Base-by-base conservation (phyloP, 35 echinoderm and acorn worm genomes). In the Acanthaster planci region DNA sequence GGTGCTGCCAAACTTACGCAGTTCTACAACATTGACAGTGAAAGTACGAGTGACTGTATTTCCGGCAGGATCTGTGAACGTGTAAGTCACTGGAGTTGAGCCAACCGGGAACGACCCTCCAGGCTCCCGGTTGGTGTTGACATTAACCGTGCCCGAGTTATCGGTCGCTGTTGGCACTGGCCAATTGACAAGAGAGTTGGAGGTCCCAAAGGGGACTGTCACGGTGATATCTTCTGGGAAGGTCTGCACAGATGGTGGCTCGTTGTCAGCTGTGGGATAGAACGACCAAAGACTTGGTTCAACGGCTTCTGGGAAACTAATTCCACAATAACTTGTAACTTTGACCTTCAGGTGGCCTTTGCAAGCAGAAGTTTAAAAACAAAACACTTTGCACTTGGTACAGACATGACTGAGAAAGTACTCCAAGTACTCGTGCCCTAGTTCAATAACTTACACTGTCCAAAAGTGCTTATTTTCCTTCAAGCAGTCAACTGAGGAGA, bases 161-260 rank as follows among this genome's bases (percentile, higher is more conserved):
- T 97, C 93, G 15, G 81, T 81, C 9, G 86, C 93, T 37, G 72
- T 82, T 5, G 93, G 93, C 31, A 78, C 81, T 4, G 8, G 15
- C 82, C 86, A 97, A 12, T 0, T 67, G 7, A 97, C 77, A 0
- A 37, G 8, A 12, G 86, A 40, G 37, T 36, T 77, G 30, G 55
- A 0, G 9, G 54, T 51, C 44, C 92, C 92, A 19, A 94, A 55
- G 35, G 83, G 79, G 22, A 94, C 79, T 15, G 51, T 44, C 17
- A 52, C 15, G 12, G 55, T 80, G 22, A 87, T 81, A 38, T 90
- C 78, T 3, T 32, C 14, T 2, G 27, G 77, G 29, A 32, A 22
- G 30, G 31, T 52, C 5, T 27, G 10, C 37, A 84, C 76, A 16
- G 82, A 78, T 52, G 83, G 87, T 38, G 52, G 77, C 16, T 35